Percentiles rank a stretch among this genome's conserved stretches.
phyloP scores from a whole-genome alignment of 2,888 invertebrate genomes.

The Nomada ruficornis region DNA sequence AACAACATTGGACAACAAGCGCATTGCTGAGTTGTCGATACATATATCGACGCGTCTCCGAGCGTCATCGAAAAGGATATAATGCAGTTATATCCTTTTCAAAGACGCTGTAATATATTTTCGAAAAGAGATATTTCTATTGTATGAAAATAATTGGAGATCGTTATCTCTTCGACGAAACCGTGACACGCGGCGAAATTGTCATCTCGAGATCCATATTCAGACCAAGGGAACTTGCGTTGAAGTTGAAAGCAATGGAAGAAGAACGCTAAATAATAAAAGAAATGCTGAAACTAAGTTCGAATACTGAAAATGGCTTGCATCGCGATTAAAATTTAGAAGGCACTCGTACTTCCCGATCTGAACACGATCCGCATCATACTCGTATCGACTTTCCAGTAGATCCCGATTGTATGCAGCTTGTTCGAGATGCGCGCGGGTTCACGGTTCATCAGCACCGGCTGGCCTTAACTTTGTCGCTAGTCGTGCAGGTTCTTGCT shows the following conservation, averaged over 20 bases:
- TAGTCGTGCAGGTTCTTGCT: slow-evolving; percentile 93
- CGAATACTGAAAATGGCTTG: slow-evolving; percentile 13
- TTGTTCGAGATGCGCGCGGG: slow-evolving; percentile 42
- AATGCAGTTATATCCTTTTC: background rate
- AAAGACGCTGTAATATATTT: background rate
- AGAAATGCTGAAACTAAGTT: slow-evolving; percentile 21
- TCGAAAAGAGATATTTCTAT: background rate
- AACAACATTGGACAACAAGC: background rate
- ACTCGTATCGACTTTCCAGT: too few relatives aligned
- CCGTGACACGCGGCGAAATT: background rate
- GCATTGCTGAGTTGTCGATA: background rate
- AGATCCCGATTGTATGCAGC: background rate
- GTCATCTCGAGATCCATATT: slow-evolving; percentile 26
- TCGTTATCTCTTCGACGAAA: too few relatives aligned
- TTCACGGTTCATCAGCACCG: slow-evolving; percentile 59
- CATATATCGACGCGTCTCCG: slow-evolving; percentile 3
- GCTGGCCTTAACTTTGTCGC: slow-evolving; percentile 77
- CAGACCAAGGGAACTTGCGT: slow-evolving; percentile 1
- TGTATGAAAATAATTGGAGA: slow-evolving; percentile 3
- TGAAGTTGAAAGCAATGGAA: background rate
- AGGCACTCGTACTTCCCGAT: slow-evolving; percentile 2
- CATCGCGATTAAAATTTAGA: slow-evolving; percentile 5
- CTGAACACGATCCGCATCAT: background rate
- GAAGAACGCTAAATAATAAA: background rate
- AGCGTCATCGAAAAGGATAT: slow-evolving; percentile 3